Conservation (phyloP, 1,140 invertebrate genomes). For the Meteorus sp. region DNA sequence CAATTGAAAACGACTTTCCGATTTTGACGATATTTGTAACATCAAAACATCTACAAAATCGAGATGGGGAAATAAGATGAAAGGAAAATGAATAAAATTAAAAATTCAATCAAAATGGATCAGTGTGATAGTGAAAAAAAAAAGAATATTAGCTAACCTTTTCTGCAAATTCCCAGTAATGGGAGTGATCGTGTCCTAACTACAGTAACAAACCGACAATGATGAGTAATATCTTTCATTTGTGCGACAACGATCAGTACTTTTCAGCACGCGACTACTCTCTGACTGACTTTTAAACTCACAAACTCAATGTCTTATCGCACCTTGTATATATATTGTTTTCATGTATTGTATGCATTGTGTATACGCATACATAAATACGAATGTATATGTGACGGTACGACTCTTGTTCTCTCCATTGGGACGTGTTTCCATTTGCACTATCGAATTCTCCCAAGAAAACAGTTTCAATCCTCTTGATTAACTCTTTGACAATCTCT, state of each 20-base stretch:
- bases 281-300: constrained; percentile 1
- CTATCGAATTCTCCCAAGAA: no score
- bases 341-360: no score
- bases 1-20: no score
- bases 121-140: background rate
- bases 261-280: background rate
- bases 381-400: no score
- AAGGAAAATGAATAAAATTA: constrained; percentile 12
- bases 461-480: no score
- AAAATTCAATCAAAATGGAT: constrained; percentile 1
- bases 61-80: no score
- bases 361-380: no score
- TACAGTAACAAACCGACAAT: constrained; percentile 17
- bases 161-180: constrained; percentile 15
- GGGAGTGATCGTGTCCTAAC: constrained; percentile 22
- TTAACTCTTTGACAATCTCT: no score
- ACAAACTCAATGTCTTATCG: background rate
- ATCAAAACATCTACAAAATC: no score
- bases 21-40: no score
- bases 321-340: background rate
- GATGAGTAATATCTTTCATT: constrained; percentile 15
- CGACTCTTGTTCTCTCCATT: no score
- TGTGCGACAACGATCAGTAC: constrained; percentile 1
- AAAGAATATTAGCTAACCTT: constrained; percentile 16
- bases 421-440: no score